These are phyloP conservation scores for Catostomus latipinnis DNA, from an alignment of 2,797 vertebrate genomes.

Conservation along the genomic window DNA sequence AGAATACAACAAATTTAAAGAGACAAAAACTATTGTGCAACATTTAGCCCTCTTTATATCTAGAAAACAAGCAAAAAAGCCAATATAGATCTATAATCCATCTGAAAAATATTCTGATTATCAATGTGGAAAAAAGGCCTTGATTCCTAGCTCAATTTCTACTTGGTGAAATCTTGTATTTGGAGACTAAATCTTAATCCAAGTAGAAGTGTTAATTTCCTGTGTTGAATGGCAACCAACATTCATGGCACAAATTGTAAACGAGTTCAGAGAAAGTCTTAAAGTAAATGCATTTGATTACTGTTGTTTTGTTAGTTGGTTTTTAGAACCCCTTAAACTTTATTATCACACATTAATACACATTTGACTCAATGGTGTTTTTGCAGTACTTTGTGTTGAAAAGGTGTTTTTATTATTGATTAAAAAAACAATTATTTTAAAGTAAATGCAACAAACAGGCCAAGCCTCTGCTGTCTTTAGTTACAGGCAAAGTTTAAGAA, in stretches of 20 bases:
- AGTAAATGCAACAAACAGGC: slow-evolving; percentile 50
- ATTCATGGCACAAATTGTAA: background rate
- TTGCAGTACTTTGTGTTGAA: too few species aligned
- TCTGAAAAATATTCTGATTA: too few species aligned
- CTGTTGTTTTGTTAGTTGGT: background rate
- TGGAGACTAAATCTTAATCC: background rate
- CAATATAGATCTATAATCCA: too few species aligned
- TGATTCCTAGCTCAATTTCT: background rate
- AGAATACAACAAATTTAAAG: too few species aligned
- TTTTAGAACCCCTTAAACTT: too few species aligned
- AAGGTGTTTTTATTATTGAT: too few species aligned
- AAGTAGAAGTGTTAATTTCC: background rate
- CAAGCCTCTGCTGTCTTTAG: slow-evolving; percentile 64
- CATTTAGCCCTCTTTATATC: too few species aligned
- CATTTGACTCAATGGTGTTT: too few species aligned
- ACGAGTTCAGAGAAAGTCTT: background rate
- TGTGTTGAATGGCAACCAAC: background rate
- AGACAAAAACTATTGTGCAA: too few species aligned
- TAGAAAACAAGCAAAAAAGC: too few species aligned
- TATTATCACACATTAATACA: too few species aligned
- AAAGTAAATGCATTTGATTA: background rate
- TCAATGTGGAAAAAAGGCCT: too few species aligned
- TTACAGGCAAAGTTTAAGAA: slow-evolving; percentile 73
- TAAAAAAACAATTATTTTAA: background rate
- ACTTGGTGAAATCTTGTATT: slow-evolving; percentile 8